Base-by-base conservation (phyloP, 2,113 vertebrate genomes). In the Hippocampus guttulatus region DNA sequence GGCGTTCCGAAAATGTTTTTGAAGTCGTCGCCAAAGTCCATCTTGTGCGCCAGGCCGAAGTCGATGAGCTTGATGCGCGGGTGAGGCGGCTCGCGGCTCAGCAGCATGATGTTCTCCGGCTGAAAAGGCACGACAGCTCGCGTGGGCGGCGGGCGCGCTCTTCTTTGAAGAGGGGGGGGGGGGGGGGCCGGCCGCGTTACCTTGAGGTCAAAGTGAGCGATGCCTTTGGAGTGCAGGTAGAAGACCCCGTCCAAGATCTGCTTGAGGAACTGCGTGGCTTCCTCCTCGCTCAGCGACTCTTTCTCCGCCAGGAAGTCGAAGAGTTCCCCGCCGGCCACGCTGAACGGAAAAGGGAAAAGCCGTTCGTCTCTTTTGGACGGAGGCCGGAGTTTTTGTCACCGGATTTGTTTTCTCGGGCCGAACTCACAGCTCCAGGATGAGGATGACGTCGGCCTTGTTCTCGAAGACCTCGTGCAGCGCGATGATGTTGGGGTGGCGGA, bases 41-140 rank as follows among this genome's bases (percentile, higher is more conserved):
- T 99, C 93, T 96, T 98, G 89, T 99, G 97, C 2, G 97, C 96
- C 88, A 99, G 90, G 57, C 96, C 96, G 54, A 99, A 99, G 92
- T 99, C 97, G 67, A 99, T 99, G 88, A 99, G 93, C 90, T 99
- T 99, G 89, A 99, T 98, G 75, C 96, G 95, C 74, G 97, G 95
- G 78, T 98, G 97, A 85, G 95, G 94, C 81, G 94, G 90, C 49
- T 92, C 94, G 87, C 94, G 94, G 91, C 93, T 95, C 88, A 99
- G 89, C 88, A 99, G 90, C 96, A 98, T 99, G 88, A 99, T 99
- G 89, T 99, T 99, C 91, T 99, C 97, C 27, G 97, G 96, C 97
- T 99, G 0, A 8, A 75, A 23, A 43, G 7, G 41, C 0, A 61
- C 12, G 33, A 8, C 25, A 67, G 8, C 30, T 30, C 3, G 30